These are phyloP conservation scores for Lordiphosa clarofinis DNA, from an alignment of 1,140 invertebrate species.

Conservation along the genomic window DNA sequence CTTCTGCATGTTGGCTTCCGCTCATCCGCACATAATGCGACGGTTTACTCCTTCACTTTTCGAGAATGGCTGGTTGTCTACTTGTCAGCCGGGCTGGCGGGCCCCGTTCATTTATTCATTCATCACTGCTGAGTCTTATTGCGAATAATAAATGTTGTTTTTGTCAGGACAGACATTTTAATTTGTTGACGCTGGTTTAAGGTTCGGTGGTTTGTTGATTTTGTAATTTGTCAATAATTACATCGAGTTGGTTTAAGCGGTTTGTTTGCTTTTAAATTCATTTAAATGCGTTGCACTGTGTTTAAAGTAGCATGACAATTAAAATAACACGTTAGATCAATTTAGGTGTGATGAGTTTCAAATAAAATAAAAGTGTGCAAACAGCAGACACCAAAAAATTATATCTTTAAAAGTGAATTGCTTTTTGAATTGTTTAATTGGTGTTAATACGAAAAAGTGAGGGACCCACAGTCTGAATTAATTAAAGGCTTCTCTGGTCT, in stretches of 20 bases:
- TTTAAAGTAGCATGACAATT: neutral
- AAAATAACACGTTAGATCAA: no score
- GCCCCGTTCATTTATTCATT: conserved; percentile 33
- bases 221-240: conserved; percentile 65
- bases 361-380: no score
- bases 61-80: conserved; percentile 3
- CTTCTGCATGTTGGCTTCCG: neutral
- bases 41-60: conserved; percentile 18
- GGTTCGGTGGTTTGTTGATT: conserved; percentile 59
- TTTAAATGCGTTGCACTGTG: conserved; percentile 16
- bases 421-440: neutral
- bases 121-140: conserved; percentile 57
- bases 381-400: no score
- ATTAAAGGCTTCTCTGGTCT: no score
- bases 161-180: conserved; percentile 55
- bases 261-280: conserved; percentile 43
- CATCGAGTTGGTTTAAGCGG: conserved; percentile 41
- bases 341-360: no score
- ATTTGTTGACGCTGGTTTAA: conserved; percentile 60
- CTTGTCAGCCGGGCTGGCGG: neutral
- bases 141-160: conserved; percentile 57
- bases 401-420: no score
- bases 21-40: conserved; percentile 1
- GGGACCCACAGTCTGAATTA: no score
- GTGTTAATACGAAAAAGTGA: no score